Base-by-base conservation (phyloP, 2,113 vertebrate genomes). In the Vireo altiloquus region DNA sequence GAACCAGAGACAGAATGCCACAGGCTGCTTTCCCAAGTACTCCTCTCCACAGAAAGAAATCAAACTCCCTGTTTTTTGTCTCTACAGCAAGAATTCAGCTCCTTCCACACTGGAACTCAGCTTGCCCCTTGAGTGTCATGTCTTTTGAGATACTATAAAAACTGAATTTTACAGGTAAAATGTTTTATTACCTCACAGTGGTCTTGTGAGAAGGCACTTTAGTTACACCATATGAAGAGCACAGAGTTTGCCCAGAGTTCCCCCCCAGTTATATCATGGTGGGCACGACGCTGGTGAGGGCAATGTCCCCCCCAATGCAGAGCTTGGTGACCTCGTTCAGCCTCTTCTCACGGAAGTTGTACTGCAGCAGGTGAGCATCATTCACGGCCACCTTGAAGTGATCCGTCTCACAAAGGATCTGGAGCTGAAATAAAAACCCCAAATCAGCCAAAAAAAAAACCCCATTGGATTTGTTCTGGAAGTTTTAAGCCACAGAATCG, bases 311-410 rank as follows among this genome's bases (percentile, higher is more conserved):
- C 2, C 10, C 27, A 4, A 98, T 94, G 70, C 64, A 59, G 31
- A 98, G 75, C 12, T 11, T 82, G 79, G 39, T 97, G 78, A 98
- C 70, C 53, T 97, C 95, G 0, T 52, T 78, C 57, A 98, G 90
- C 54, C 56, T 50, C 82, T 47, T 96, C 90, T 97, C 69, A 1
- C 98, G 95, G 92, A 96, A 97, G 47, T 42, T 71, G 89, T 94
- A 98, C 96, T 98, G 96, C 95, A 97, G 76, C 93, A 98, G 7
- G 75, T 97, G 98, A 11, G 94, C 94, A 0, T 98, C 97, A 0
- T 98, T 90, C 47, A 96, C 97, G 0, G 97, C 97, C 30, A 98
- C 97, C 94, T 97, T 98, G 92, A 97, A 98, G 86, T 97, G 94
- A 70, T 98, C 97, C 2, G 8, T 9, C 79, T 98, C 98, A 19